Base-by-base conservation (phyloP, 2,113 vertebrate genomes). In the Oreochromis aureus region DNA sequence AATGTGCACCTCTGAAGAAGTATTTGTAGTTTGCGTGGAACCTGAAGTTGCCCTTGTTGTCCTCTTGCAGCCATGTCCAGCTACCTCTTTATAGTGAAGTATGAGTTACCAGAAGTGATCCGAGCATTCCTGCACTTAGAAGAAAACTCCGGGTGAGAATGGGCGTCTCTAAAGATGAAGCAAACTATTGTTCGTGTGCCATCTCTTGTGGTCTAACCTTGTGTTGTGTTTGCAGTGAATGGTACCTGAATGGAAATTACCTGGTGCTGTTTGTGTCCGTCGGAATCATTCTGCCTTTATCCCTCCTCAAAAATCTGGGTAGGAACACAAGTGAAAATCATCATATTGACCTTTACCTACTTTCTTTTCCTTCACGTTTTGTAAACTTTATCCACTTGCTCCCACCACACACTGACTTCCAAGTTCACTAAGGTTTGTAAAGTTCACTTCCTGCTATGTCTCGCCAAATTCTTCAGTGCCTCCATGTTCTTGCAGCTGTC, bases 21-120 rank as follows among this genome's bases (percentile, higher is more conserved):
- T 78, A 48, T 30, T 76, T 76, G 69, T 76, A 30, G 24, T 76
- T 48, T 30, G 44, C 3, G 3, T 30, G 16, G 18, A 78, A 13
- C 16, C 18, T 78, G 27, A 24, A 66, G 19, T 27, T 27, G 18
- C 18, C 5, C 19, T 13, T 22, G 3, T 56, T 71, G 59, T 86
- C 34, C 7, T 63, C 55, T 46, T 87, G 82, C 95, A 99, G 99
- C 99, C 61, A 99, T 99, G 97, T 99, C 99, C 84, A 99, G 99
- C 96, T 99, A 99, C 96, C 97, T 99, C 94, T 99, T 99, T 86
- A 99, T 99, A 76, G 98, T 99, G 89, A 99, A 99, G 94, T 99
- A 99, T 9, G 99, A 99, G 93, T 96, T 99, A 76, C 99, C 99
- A 15, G 98, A 99, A 96, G 98, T 99, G 46, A 99, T 99, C 86